Base-by-base conservation (phyloP, 1,140 invertebrate genomes). In the Sarcophaga bullata region DNA sequence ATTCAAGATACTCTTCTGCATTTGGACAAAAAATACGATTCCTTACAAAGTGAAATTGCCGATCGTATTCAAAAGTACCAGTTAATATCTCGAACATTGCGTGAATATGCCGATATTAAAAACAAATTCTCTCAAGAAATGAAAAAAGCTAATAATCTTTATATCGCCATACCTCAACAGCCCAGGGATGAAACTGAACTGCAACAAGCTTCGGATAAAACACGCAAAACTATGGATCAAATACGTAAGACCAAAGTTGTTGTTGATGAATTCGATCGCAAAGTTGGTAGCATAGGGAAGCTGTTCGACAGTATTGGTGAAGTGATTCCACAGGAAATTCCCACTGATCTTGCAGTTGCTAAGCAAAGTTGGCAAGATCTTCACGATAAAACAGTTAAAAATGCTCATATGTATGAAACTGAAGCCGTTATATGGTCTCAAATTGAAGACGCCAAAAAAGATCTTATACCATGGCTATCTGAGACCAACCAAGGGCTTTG, bases 381-480 rank as follows among this genome's bases (percentile, higher is more conserved):
- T 15, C 93, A 95, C 85, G 93, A 95, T 82, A 92, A 93, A 83
- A 91, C 95, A 5, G 93, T 93, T 17, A 94, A 94, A 83, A 92
- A 93, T 83, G 92, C 94, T 11, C 94, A 97, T 90, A 93, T 94
- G 73, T 93, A 96, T 68, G 97, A 98, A 90, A 95, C 96, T 0
- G 96, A 98, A 89, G 91, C 95, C 0, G 94, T 96, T 7, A 95
- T 98, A 75, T 98, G 97, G 97, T 96, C 96, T 85, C 96, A 98
- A 89, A 95, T 98, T 8, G 95, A 97, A 81, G 95, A 96, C 84
- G 93, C 94, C 0, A 96, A 96, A 86, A 94, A 95, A 84, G 95
- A 97, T 87, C 91, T 98, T 15, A 90, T 95, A 0, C 93, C 93
- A 49, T 99, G 98, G 98, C 87, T 98, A 6, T 94, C 92, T 83